Evolutionary conservation across 2,888 invertebrate species (phyloP).

Genomic region (Pristionchus japonicus): DNA sequence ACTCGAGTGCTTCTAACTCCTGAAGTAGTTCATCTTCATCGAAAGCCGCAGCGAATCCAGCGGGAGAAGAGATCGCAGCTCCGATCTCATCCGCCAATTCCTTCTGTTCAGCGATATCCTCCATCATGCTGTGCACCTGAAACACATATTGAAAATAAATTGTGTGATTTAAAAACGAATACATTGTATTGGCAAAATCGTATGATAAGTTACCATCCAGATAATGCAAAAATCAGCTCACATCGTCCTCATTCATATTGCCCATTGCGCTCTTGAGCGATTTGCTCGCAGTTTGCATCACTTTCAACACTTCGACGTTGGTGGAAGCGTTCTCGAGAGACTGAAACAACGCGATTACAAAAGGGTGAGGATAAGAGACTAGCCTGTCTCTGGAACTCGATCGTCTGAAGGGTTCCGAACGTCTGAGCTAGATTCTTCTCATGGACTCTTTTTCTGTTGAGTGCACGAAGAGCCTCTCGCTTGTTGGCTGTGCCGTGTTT

Average conservation of each 20-base stretch:
- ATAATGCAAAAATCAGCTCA: background rate
- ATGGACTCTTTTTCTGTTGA: background rate
- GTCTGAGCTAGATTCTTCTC: background rate
- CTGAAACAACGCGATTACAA: background rate
- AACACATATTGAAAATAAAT: background rate
- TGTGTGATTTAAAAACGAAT: background rate
- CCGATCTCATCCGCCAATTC: background rate
- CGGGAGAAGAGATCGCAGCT: background rate
- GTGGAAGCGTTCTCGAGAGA: background rate
- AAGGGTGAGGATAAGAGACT: no score
- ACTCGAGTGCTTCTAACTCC: background rate
- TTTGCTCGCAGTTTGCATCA: background rate
- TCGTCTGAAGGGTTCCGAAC: background rate
- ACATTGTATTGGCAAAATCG: background rate
- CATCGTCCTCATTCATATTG: background rate
- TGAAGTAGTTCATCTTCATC: background rate
- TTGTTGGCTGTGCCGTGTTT: background rate
- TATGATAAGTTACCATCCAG: background rate
- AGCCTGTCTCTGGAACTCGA: conserved; percentile 7
- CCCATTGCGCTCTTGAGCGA: background rate
- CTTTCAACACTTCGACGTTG: background rate
- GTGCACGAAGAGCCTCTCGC: background rate
- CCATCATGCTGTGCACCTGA: conserved; percentile 9
- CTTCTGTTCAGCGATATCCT: background rate
- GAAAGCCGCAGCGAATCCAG: background rate